A percentile compares a stretch with the other conserved stretches of the same genome.
Evolutionary conservation across 2,113 vertebrate genomes (phyloP).

Genomic region (Dasyornis broadbenti): DNA sequence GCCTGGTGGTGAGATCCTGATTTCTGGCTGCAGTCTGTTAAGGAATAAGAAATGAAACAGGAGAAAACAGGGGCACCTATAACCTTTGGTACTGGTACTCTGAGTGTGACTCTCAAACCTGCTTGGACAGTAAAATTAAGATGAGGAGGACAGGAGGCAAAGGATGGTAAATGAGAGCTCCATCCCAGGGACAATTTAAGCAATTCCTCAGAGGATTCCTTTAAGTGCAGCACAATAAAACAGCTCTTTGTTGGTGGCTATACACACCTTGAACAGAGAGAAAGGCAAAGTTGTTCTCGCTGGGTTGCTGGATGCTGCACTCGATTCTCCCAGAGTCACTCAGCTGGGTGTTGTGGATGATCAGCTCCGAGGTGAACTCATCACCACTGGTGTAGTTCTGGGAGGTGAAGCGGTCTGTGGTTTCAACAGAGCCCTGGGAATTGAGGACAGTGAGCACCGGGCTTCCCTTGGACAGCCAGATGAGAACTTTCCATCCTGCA

Average conservation of each 20-base stretch:
- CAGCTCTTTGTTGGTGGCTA: background rate
- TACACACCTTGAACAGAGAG: constrained; percentile 83
- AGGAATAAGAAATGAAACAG: background rate
- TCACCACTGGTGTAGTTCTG: background rate
- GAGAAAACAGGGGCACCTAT: background rate
- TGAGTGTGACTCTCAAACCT: background rate
- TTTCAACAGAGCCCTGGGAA: constrained; percentile 44
- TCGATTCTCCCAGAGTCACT: constrained; percentile 70
- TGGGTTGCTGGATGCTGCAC: constrained; percentile 75
- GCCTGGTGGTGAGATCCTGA: background rate
- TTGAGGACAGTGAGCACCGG: constrained; percentile 68
- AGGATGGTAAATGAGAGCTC: background rate
- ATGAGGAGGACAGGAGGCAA: background rate
- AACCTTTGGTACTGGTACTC: background rate
- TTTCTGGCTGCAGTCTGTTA: background rate
- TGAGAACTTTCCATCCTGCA: constrained; percentile 74
- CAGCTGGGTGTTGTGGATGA: constrained; percentile 64
- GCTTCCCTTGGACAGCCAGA: constrained; percentile 71
- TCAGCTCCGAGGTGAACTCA: constrained; percentile 72
- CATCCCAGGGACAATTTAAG: background rate
- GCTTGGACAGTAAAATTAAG: background rate
- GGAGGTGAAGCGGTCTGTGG: constrained; percentile 60
- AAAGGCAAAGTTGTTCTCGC: constrained; percentile 40
- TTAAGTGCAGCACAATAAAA: background rate
- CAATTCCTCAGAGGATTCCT: background rate